Percentiles rank a stretch among this genome's conserved stretches.
These are phyloP conservation scores for Octomys mimax DNA, from an alignment of 2,797 vertebrate species.

Conservation along the genomic window DNA sequence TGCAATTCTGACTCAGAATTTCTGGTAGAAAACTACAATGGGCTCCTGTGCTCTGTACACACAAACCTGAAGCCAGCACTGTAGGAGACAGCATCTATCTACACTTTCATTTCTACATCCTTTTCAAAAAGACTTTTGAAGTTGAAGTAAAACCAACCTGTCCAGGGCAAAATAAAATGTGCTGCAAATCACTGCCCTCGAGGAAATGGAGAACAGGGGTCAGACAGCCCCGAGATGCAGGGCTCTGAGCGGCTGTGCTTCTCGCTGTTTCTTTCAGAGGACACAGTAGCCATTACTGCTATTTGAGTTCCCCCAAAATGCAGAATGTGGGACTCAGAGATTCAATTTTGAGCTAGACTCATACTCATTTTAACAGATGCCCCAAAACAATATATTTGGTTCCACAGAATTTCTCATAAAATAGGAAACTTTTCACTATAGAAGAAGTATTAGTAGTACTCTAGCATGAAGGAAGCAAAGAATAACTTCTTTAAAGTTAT, in stretches of 20 bases:
- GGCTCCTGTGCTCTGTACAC: background rate
- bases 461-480: constrained; percentile 24
- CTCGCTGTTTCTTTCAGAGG: background rate
- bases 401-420: constrained; percentile 44
- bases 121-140: constrained; percentile 55
- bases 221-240: background rate
- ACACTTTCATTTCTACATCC: background rate
- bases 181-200: background rate
- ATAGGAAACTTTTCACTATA: background rate
- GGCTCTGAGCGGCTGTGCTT: background rate
- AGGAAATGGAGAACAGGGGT: background rate
- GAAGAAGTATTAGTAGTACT: constrained; percentile 43
- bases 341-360: constrained; percentile 25
- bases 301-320: constrained; percentile 27
- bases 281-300: background rate
- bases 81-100: background rate
- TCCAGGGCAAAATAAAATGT: constrained; percentile 20
- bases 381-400: constrained; percentile 14
- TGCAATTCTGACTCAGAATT: constrained; percentile 1
- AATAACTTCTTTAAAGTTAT: constrained; percentile 54
- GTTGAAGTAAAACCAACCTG: background rate
- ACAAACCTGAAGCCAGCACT: background rate
- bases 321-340: constrained; percentile 10
- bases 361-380: constrained; percentile 34
- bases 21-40: background rate